Conservation (phyloP, 92 coral and sea anemone genomes). For the Parazoanthus darwini region DNA sequence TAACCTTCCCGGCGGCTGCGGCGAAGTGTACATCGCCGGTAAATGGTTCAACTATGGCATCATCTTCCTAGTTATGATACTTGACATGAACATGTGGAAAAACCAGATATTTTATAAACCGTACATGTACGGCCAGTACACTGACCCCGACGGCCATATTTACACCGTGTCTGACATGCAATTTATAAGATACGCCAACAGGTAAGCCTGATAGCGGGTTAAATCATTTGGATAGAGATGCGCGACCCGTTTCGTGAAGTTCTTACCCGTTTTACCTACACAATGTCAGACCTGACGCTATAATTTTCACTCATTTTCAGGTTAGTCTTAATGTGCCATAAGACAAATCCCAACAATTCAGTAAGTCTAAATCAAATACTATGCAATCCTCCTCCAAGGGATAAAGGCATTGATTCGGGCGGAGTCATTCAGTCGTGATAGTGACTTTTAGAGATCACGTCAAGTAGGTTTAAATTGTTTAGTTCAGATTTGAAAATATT, state of each 20-base stretch:
- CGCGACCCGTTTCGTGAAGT: background rate
- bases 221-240: background rate
- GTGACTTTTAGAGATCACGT: too few relatives aligned
- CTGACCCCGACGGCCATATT: constrained; percentile 72
- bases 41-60: constrained; percentile 92
- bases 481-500: too few relatives aligned
- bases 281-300: too few relatives aligned
- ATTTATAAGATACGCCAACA: constrained; percentile 57
- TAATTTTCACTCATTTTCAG: too few relatives aligned
- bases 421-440: too few relatives aligned
- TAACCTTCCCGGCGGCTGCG: constrained; percentile 65
- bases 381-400: too few relatives aligned
- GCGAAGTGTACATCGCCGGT: constrained; percentile 83
- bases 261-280: background rate
- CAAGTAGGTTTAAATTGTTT: too few relatives aligned
- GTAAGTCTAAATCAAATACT: too few relatives aligned
- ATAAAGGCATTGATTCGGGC: too few relatives aligned
- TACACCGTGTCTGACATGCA: constrained; percentile 80
- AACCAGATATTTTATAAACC: constrained; percentile 88
- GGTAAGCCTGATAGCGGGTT: background rate
- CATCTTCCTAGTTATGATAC: constrained; percentile 80
- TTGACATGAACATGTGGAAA: constrained; percentile 92
- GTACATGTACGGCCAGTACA: constrained; percentile 75
- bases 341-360: too few relatives aligned
- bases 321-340: too few relatives aligned